Percentiles rank a stretch among this genome's conserved stretches.
Evolutionary conservation across 2,797 vertebrate genomes (phyloP).

Genomic region (Enoplosus armatus): DNA sequence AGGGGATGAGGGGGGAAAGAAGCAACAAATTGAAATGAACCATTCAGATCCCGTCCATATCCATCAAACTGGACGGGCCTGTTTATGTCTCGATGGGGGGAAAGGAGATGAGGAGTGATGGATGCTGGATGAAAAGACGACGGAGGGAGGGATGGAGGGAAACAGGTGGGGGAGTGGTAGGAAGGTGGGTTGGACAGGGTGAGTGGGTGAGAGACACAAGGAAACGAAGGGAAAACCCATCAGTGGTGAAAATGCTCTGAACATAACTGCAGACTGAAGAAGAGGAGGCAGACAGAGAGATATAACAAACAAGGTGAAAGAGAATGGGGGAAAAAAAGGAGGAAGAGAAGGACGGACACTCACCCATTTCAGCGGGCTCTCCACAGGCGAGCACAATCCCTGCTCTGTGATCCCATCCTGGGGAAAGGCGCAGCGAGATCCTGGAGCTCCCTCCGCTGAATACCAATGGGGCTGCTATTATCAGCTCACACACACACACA

Average conservation of each 20-base stretch:
- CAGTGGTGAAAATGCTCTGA: slow-evolving; percentile 39
- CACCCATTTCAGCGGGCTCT: slow-evolving; percentile 82
- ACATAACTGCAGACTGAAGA: slow-evolving; percentile 45
- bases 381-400: slow-evolving; percentile 87
- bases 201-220: slow-evolving; percentile 49
- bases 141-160: slow-evolving; percentile 54
- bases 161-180: slow-evolving; percentile 73
- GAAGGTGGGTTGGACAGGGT: slow-evolving; percentile 35
- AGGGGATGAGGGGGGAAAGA: slow-evolving; percentile 8
- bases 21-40: slow-evolving; percentile 66
- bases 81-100: slow-evolving; percentile 33
- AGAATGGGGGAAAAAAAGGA: slow-evolving; percentile 35
- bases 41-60: slow-evolving; percentile 65
- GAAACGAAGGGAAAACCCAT: slow-evolving; percentile 47
- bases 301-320: slow-evolving; percentile 46
- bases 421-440: slow-evolving; percentile 85
- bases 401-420: slow-evolving; percentile 88
- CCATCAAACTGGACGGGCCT: slow-evolving; percentile 56
- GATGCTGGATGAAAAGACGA: slow-evolving; percentile 43
- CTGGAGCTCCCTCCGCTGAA: slow-evolving; percentile 84
- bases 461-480: slow-evolving; percentile 87
- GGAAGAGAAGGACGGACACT: slow-evolving; percentile 68
- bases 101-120: slow-evolving; percentile 2
- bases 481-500: slow-evolving; percentile 74
- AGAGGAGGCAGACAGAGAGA: slow-evolving; percentile 18